phyloP scores from a whole-genome alignment of 2,797 vertebrate genomes.

The Antrozous pallidus region DNA sequence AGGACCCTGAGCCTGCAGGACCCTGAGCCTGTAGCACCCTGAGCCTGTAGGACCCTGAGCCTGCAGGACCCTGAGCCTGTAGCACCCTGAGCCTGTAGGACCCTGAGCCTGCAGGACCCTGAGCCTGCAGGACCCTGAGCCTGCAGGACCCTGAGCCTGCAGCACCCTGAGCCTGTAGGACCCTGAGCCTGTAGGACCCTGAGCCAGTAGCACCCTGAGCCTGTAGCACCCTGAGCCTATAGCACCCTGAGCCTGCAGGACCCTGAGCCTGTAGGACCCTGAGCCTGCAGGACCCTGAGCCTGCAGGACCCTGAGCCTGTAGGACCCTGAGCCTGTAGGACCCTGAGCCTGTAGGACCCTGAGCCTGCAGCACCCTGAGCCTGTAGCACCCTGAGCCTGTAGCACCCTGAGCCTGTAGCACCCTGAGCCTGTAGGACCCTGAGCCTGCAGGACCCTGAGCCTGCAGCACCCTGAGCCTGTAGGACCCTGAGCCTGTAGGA shows the following conservation, averaged over 20 bases:
- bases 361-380: background rate
- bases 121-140: background rate
- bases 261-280: background rate
- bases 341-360: background rate
- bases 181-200: background rate
- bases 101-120: background rate
- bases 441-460: background rate
- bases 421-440: background rate
- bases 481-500: background rate
- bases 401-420: background rate
- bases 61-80: background rate
- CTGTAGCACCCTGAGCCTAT: background rate
- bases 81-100: background rate
- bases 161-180: background rate
- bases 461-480: background rate
- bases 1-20: background rate
- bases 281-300: no score
- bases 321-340: background rate
- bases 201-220: background rate
- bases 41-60: background rate
- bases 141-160: background rate
- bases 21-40: background rate
- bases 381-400: background rate
- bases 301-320: background rate
- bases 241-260: no score